Base-by-base conservation (phyloP, 53 echinoderm and acorn worm genomes). In the Pentamera pediparva region DNA sequence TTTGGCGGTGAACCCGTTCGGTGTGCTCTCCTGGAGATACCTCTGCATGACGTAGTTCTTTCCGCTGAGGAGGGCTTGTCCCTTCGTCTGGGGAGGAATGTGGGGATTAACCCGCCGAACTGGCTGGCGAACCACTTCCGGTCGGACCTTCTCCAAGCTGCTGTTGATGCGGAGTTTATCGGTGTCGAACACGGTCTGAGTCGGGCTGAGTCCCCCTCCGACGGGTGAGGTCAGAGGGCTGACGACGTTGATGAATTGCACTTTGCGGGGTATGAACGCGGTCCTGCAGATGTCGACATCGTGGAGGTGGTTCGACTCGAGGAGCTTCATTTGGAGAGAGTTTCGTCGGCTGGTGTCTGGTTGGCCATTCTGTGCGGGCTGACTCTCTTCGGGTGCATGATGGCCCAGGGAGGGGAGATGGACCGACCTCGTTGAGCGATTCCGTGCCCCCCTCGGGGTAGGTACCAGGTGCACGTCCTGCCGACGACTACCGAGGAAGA, bases 181-280 rank as follows among this genome's bases (percentile, higher is more conserved):
- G 0, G 88, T 88, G 57, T 88, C 80, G 35, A 88, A 88, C 20
- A 43, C 33, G 4, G 56, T n/a, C 22, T 51, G 52, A 17, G 24
- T 21, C 6, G 31, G 6, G 20, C 30, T 18, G 6, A 50, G 53
- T 30, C 0, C 65, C 18, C 3, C 62, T 32, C 7, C 37, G 4
- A 56, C 61, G 27, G 21, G 58, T n/a, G 49, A 32, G 3, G n/a
- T 24, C 37, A 88, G 51, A 8, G 69, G 83, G 5, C 76, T 79
- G 8, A 88, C 80, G 10, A 83, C 75, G 22, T 83, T 75, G 33
- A 88, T 88, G 56, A 84, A 88, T 39, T 88, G 81, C 0, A 88
- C 51, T 32, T 70, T 75, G 3, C 55, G 83, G 13, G 77, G 58
- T 24, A 86, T 67, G 0, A 62, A 3, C 0, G 59, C 75, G 33